These are phyloP conservation scores for Osmoderma eremita DNA, from an alignment of 2,888 invertebrate species.

Conservation along the genomic window DNA sequence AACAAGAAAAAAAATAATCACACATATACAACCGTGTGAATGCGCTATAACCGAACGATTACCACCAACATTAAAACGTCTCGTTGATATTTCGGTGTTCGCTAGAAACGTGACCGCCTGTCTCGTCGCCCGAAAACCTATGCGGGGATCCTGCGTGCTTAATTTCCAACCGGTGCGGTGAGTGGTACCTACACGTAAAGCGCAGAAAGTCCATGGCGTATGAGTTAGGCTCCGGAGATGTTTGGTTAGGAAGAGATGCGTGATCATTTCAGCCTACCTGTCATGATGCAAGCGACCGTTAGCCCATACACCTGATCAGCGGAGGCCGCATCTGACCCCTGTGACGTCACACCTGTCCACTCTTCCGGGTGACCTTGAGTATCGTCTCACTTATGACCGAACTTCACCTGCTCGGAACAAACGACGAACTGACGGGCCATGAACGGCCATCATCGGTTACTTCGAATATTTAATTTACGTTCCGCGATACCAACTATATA, in stretches of 20 bases:
- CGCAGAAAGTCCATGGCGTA: conserved; percentile 16
- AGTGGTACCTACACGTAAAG: not conserved
- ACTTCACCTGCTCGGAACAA: conserved; percentile 45
- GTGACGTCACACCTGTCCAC: conserved; percentile 56
- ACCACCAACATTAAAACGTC: conserved; percentile 48
- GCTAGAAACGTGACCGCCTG: conserved; percentile 45
- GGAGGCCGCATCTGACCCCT: conserved; percentile 55
- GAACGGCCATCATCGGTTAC: conserved; percentile 54
- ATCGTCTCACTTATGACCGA: conserved; percentile 49
- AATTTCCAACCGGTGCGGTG: conserved; percentile 6
- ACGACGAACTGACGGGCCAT: conserved; percentile 45
- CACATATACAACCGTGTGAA: conserved; percentile 50
- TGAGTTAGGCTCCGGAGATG: conserved; percentile 33
- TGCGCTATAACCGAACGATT: conserved; percentile 49
- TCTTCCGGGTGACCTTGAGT: conserved; percentile 60
- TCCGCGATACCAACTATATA: conserved; percentile 43
- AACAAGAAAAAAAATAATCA: conserved; percentile 47
- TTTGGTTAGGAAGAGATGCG: conserved; percentile 44
- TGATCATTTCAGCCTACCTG: conserved; percentile 53
- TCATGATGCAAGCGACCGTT: conserved; percentile 55
- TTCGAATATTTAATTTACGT: conserved; percentile 54
- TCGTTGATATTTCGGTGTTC: conserved; percentile 35
- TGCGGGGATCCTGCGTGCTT: not conserved
- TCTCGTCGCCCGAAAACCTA: conserved; percentile 24
- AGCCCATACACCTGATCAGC: conserved; percentile 57